Conservation (phyloP, 2,888 invertebrate genomes). For the Trimorus sp. region DNA sequence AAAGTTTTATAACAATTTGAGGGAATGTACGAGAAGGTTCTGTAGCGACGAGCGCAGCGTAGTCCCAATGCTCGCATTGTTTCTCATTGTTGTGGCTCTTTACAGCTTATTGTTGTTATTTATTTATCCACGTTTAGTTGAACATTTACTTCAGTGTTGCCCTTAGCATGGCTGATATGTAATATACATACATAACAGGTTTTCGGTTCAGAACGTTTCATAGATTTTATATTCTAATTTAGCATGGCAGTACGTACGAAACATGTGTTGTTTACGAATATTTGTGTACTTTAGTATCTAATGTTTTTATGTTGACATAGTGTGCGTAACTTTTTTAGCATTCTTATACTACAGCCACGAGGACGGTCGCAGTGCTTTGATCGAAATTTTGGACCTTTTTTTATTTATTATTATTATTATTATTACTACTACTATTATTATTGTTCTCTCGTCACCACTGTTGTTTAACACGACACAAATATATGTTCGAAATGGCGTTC, state of each 20-base stretch:
- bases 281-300: slow-evolving; percentile 72
- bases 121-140: slow-evolving; percentile 72
- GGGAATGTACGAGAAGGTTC: slow-evolving; percentile 40
- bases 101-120: slow-evolving; percentile 81
- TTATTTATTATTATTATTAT: slow-evolving; percentile 4
- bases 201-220: slow-evolving; percentile 69
- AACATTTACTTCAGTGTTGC: slow-evolving; percentile 78
- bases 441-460: too few species aligned
- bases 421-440: too few species aligned
- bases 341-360: slow-evolving; percentile 59
- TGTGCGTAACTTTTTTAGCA: slow-evolving; percentile 63
- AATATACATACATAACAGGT: slow-evolving; percentile 71
- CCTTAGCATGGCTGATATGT: slow-evolving; percentile 81
- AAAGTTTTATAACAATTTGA: slow-evolving; percentile 1
- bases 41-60: slow-evolving; percentile 71
- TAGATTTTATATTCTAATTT: slow-evolving; percentile 72
- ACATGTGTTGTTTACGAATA: slow-evolving; percentile 71
- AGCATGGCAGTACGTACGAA: slow-evolving; percentile 77
- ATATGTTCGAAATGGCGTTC: too few species aligned
- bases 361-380: slow-evolving; percentile 58
- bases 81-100: slow-evolving; percentile 82
- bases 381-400: slow-evolving; percentile 8
- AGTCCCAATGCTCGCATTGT: slow-evolving; percentile 81
- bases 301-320: slow-evolving; percentile 65
- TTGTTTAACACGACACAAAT: too few species aligned